Evolutionary conservation across 2,797 vertebrate genomes (phyloP).

Genomic region (Orientallactaga sibirica): DNA sequence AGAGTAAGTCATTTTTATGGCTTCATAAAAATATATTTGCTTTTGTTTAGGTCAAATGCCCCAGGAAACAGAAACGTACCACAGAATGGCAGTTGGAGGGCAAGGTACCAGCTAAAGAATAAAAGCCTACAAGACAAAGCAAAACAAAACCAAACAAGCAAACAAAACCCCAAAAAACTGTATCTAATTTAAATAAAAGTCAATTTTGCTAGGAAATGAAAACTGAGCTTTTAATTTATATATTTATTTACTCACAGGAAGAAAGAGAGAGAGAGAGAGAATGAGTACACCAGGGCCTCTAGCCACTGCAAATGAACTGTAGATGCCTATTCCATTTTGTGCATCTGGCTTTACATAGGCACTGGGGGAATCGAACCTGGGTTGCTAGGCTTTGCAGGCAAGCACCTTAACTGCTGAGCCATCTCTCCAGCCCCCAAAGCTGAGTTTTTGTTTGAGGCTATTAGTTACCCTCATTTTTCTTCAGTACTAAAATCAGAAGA

Average conservation of each 20-base stretch:
- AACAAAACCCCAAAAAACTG: neutral
- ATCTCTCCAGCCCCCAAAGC: neutral
- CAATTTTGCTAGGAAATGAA: conserved; percentile 51
- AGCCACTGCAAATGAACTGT: too few relatives aligned
- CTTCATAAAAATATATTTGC: conserved; percentile 60
- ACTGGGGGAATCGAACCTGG: too few relatives aligned
- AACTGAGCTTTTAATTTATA: neutral
- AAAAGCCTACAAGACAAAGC: conserved; percentile 30
- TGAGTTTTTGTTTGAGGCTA: conserved; percentile 10
- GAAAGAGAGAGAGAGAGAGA: too few relatives aligned
- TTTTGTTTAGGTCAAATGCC: conserved; percentile 54
- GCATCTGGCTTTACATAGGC: too few relatives aligned
- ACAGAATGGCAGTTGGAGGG: neutral
- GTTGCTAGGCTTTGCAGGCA: too few relatives aligned
- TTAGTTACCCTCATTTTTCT: neutral
- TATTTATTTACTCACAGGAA: too few relatives aligned
- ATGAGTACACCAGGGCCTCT: too few relatives aligned
- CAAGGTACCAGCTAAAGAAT: neutral
- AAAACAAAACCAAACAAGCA: neutral
- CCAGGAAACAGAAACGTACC: conserved; percentile 6
- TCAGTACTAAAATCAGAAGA: conserved; percentile 18
- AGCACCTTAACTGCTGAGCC: too few relatives aligned
- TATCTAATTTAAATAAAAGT: conserved; percentile 48
- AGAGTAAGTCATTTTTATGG: conserved; percentile 52
- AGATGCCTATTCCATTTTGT: too few relatives aligned